Evolutionary conservation across 2,113 vertebrate genomes (phyloP).

Genomic region (Onychostoma macrolepis): DNA sequence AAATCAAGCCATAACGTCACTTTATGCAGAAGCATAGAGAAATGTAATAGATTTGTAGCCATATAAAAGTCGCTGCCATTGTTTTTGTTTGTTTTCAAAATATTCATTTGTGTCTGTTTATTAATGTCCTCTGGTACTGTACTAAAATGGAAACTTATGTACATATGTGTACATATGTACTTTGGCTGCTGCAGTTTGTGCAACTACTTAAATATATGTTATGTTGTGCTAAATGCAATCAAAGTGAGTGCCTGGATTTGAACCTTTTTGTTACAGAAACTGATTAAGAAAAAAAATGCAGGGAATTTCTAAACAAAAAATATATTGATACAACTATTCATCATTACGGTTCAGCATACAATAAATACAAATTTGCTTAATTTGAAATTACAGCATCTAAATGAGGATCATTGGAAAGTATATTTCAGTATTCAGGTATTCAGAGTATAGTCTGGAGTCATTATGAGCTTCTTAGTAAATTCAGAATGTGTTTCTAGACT

Average conservation of each 20-base stretch:
- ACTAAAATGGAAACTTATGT: slow-evolving; percentile 66
- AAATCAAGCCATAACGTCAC: slow-evolving; percentile 71
- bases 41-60: slow-evolving; percentile 57
- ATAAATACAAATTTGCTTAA: slow-evolving; percentile 37
- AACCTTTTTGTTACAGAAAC: slow-evolving; percentile 74
- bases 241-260: slow-evolving; percentile 85
- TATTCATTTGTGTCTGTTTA: slow-evolving; percentile 53
- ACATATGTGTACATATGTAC: slow-evolving; percentile 77
- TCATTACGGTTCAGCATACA: slow-evolving; percentile 36
- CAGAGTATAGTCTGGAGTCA: slow-evolving; percentile 16
- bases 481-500: not conserved
- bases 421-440: slow-evolving; percentile 11
- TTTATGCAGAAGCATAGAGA: slow-evolving; percentile 56
- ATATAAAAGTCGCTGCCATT: slow-evolving; percentile 37
- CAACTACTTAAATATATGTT: slow-evolving; percentile 81
- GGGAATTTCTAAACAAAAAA: slow-evolving; percentile 81
- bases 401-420: slow-evolving; percentile 12
- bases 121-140: slow-evolving; percentile 68
- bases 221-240: slow-evolving; percentile 85
- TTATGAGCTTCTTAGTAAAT: not conserved
- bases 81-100: not conserved
- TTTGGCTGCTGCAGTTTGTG: slow-evolving; percentile 83
- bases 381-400: slow-evolving; percentile 29
- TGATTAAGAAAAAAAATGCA: slow-evolving; percentile 76
- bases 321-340: slow-evolving; percentile 66